Percentiles rank a stretch among this genome's conserved stretches.
phyloP scores from a whole-genome alignment of 2,797 vertebrate species.

The Loris lydekkerianus region DNA sequence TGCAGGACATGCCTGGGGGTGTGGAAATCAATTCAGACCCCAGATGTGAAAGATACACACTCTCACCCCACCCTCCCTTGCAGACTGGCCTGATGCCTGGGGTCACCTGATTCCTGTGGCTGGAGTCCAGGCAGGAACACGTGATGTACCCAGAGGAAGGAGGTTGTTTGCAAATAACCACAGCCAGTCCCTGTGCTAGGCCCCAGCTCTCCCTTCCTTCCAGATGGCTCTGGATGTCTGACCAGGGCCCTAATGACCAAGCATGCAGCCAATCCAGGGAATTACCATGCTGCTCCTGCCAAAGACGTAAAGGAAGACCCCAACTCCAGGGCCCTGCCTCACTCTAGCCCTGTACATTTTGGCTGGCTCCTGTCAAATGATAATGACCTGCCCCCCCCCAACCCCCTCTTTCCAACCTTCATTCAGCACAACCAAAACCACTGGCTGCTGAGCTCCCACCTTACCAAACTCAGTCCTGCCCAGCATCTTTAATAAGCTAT shows the following conservation, averaged over 20 bases:
- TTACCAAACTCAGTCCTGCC: background rate
- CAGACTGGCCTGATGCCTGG: background rate
- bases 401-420: background rate
- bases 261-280: background rate
- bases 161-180: background rate
- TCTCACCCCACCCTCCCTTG: background rate
- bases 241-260: background rate
- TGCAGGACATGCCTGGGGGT: background rate
- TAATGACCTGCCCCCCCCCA: background rate
- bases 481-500: background rate
- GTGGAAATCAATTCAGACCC: background rate
- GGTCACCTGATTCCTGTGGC: slow-evolving; percentile 62
- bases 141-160: background rate
- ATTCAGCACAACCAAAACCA: background rate
- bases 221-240: background rate
- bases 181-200: background rate
- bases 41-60: background rate
- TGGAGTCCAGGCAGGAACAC: slow-evolving; percentile 23
- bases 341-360: no score
- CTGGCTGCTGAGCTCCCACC: background rate
- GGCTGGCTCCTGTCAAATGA: background rate
- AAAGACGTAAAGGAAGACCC: background rate
- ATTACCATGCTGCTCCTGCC: background rate
- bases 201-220: background rate
- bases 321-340: background rate